These are phyloP conservation scores for Strongylocentrotus purpuratus DNA, from an alignment of 35 echinoderm and acorn worm genomes.

Conservation along the genomic window DNA sequence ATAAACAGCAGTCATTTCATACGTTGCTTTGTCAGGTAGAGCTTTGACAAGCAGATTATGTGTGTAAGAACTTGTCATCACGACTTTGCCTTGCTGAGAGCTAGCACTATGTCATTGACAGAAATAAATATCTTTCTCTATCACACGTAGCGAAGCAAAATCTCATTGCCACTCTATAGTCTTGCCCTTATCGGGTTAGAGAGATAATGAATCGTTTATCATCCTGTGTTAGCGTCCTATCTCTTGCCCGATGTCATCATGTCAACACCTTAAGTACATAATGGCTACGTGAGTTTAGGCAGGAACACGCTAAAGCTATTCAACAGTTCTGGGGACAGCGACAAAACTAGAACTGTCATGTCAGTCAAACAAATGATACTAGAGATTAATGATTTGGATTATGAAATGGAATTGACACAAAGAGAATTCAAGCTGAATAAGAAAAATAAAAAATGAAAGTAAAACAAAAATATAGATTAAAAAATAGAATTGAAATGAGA, in stretches of 20 bases:
- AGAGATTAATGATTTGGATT: too few species aligned
- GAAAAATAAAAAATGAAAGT: too few species aligned
- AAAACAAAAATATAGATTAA: too few species aligned
- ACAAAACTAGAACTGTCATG: too few species aligned
- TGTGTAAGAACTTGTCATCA: not conserved
- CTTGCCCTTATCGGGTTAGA: not conserved
- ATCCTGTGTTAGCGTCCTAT: not conserved
- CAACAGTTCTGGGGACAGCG: not conserved
- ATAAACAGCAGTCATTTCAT: too few species aligned
- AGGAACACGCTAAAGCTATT: not conserved
- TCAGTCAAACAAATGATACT: too few species aligned
- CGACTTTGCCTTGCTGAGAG: not conserved
- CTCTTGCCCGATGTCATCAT: not conserved
- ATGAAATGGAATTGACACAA: too few species aligned
- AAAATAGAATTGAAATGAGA: too few species aligned
- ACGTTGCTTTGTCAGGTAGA: not conserved
- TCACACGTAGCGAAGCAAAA: not conserved
- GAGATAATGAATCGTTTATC: not conserved
- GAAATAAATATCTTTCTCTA: not conserved
- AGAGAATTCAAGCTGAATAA: too few species aligned
- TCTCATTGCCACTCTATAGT: not conserved
- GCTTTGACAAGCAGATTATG: not conserved
- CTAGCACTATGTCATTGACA: not conserved
- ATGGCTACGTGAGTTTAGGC: constrained; percentile 15
- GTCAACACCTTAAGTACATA: not conserved